Conservation (phyloP, 2,113 vertebrate species). For the Mustelus asterias region DNA sequence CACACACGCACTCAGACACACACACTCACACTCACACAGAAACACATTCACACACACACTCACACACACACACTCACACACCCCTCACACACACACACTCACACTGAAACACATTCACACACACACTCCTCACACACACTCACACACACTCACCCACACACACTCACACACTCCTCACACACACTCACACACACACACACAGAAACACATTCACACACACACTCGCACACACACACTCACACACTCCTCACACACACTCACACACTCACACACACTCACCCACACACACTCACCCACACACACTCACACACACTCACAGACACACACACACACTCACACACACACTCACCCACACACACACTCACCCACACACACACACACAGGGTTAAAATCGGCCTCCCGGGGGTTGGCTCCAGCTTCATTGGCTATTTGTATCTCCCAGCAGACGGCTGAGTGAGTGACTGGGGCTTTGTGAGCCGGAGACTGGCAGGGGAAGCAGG, state of each 20-base stretch:
- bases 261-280: neutral
- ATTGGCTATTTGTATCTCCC: too few relatives aligned
- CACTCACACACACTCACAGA: neutral
- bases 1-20: neutral
- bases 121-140: too few relatives aligned
- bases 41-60: too few relatives aligned
- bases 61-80: neutral
- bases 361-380: neutral
- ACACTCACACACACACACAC: too few relatives aligned
- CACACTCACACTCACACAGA: too few relatives aligned
- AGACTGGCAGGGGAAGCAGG: too few relatives aligned
- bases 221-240: neutral
- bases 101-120: neutral
- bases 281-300: neutral
- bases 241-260: neutral
- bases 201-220: neutral
- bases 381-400: too few relatives aligned
- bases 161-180: too few relatives aligned
- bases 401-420: too few relatives aligned
- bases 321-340: neutral
- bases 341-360: neutral
- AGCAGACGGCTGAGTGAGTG: too few relatives aligned
- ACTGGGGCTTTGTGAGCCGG: too few relatives aligned
- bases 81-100: neutral
- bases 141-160: too few relatives aligned